Conservation (phyloP, 2,888 invertebrate genomes). For the Tachina grossa region DNA sequence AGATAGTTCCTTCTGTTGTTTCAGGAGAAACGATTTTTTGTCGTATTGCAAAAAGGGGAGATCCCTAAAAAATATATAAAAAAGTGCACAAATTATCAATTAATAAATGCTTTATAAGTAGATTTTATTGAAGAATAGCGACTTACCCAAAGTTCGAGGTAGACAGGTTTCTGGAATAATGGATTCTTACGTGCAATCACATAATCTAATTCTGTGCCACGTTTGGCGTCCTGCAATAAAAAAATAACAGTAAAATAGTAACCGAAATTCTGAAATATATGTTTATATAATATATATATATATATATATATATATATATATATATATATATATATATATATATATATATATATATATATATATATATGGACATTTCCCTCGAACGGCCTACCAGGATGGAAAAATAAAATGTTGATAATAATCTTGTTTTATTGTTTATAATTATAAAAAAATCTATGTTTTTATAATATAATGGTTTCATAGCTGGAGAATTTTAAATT, state of each 20-base stretch:
- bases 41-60: conserved; percentile 89
- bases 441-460: no score
- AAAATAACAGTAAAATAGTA: background rate
- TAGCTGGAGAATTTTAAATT: no score
- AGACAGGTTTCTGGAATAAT: conserved; percentile 89
- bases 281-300: no score
- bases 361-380: no score
- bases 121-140: background rate
- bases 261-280: background rate
- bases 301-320: no score
- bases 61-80: conserved; percentile 84
- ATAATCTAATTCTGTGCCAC: conserved; percentile 92
- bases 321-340: no score
- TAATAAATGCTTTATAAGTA: background rate
- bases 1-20: conserved; percentile 91
- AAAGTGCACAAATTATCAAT: background rate
- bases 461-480: no score
- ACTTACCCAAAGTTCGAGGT: conserved; percentile 92
- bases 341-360: no score
- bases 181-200: conserved; percentile 92
- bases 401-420: no score
- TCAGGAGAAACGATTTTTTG: conserved; percentile 89
- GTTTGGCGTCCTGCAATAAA: conserved; percentile 87
- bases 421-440: no score
- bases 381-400: no score